Evolutionary conservation across 2,113 vertebrate species (phyloP), one percentile per base, ranked within the genome.

Genomic region (Anarhynchus alexandrinus): DNA sequence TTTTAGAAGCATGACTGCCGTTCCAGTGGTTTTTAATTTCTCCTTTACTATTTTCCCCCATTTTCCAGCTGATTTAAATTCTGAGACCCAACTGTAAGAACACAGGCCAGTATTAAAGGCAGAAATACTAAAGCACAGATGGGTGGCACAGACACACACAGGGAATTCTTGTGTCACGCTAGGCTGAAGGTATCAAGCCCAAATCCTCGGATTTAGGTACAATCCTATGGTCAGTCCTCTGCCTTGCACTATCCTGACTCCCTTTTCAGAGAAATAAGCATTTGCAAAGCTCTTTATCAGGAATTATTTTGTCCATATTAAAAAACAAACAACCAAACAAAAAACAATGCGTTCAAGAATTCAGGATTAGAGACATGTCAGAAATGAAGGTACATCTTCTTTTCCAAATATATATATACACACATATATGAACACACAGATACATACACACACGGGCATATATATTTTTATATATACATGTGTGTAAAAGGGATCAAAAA

Each of bases 181-280:
- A 73, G 72, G 92, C 84, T 94, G 76, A 92, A 88, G 54, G 62
- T 29, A 88, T 84, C 81, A 91, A 86, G 81, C 61, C 57, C 83
- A 97, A 95, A 87, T 93, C 95, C 91, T 88, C 1, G 1, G 94
- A 93, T 96, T 93, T 95, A 94, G 36, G 20, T 67, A 54, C 92
- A 95, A 85, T 85, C 87, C 87, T 74, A 27, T 26, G 7, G 1
- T 76, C 83, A 86, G 69, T 29, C 47, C 77, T 88, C 57, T 89
- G 77, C 64, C 43, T 76, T 88, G 57, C 18, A 59, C 43, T 40
- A 38, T 42, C 65, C 52, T 74, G 29, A 49, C 49, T 65, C 34
- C 10, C 54, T 82, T 65, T 89, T 76, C 61, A 84, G 77, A 51
- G 47, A 92, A 86, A 82, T 51, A 76, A 82, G 77, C 77, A 58